A percentile compares a stretch with the other conserved stretches of the same genome.
These are phyloP conservation scores for Phyllopteryx taeniolatus DNA, from an alignment of 2,113 vertebrate species.

Conservation along the genomic window DNA sequence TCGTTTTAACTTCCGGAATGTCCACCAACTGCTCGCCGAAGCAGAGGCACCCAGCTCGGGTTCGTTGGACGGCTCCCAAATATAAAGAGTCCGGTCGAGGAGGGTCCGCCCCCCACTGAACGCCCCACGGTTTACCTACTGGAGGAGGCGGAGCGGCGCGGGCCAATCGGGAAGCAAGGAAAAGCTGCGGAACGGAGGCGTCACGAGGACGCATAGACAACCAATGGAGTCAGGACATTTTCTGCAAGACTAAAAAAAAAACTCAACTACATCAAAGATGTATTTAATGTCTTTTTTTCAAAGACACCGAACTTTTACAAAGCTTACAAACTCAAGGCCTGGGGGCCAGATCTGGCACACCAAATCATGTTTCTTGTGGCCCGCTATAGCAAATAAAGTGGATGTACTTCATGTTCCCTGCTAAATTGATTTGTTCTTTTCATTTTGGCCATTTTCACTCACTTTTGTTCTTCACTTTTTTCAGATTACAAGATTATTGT, in stretches of 20 bases:
- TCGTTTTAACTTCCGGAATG: conserved; percentile 16
- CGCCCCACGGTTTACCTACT: conserved; percentile 41
- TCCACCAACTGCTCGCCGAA: conserved; percentile 17
- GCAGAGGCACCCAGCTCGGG: conserved; percentile 55
- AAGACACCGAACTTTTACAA: neutral
- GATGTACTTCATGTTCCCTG: neutral
- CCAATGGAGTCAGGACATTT: conserved; percentile 17
- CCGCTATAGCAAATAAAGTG: neutral
- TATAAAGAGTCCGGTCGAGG: conserved; percentile 60
- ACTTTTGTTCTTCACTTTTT: neutral
- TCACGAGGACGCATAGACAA: conserved; percentile 15
- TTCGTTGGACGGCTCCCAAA: conserved; percentile 32
- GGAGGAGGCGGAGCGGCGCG: conserved; percentile 23
- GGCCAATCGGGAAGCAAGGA: conserved; percentile 51
- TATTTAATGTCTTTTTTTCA: neutral
- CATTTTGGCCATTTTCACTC: neutral
- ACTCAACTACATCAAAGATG: neutral
- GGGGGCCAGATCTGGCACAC: neutral
- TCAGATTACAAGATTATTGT: neutral
- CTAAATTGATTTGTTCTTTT: neutral
- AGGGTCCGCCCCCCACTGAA: conserved; percentile 58
- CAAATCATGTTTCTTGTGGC: neutral
- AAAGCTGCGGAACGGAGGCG: conserved; percentile 41
- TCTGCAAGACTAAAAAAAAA: neutral
- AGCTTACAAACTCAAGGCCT: neutral